A percentile compares a stretch with the other conserved stretches of the same genome.
Evolutionary conservation across 2,113 vertebrate species (phyloP).

Genomic region (Centropristis striata): DNA sequence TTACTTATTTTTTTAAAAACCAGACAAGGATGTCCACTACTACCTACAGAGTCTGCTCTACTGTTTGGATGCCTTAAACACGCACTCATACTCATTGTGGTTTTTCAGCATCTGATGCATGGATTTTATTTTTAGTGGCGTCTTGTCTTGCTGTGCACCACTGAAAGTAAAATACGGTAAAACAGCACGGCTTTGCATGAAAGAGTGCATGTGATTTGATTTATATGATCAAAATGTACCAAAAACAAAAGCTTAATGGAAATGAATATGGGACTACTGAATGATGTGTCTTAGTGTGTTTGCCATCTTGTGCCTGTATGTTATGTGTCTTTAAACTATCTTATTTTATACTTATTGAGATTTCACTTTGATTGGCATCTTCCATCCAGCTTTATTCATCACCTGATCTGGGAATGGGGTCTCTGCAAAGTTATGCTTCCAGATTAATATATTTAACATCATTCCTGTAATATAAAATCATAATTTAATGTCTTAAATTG

Average conservation of each 20-base stretch:
- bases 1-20: background rate
- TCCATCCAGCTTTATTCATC: conserved; percentile 49
- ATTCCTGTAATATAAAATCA: conserved; percentile 70
- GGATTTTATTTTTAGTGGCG: conserved; percentile 30
- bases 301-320: conserved; percentile 53
- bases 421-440: conserved; percentile 24
- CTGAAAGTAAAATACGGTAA: conserved; percentile 11
- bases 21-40: background rate
- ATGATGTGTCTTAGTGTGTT: conserved; percentile 17
- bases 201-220: conserved; percentile 49
- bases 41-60: conserved; percentile 14
- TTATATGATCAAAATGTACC: conserved; percentile 51
- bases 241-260: conserved; percentile 50
- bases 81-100: conserved; percentile 10
- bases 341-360: conserved; percentile 15
- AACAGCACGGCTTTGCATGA: conserved; percentile 71
- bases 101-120: conserved; percentile 26
- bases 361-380: conserved; percentile 33
- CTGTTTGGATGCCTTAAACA: conserved; percentile 45
- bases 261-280: conserved; percentile 13
- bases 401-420: conserved; percentile 33
- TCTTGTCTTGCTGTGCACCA: conserved; percentile 9
- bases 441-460: conserved; percentile 79
- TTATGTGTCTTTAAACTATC: conserved; percentile 23
- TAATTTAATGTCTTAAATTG: conserved; percentile 69